Percentiles rank a stretch among this genome's conserved stretches.
Evolutionary conservation across 1,140 invertebrate species (phyloP).

Genomic region (honey bee (Apis mellifera)): DNA sequence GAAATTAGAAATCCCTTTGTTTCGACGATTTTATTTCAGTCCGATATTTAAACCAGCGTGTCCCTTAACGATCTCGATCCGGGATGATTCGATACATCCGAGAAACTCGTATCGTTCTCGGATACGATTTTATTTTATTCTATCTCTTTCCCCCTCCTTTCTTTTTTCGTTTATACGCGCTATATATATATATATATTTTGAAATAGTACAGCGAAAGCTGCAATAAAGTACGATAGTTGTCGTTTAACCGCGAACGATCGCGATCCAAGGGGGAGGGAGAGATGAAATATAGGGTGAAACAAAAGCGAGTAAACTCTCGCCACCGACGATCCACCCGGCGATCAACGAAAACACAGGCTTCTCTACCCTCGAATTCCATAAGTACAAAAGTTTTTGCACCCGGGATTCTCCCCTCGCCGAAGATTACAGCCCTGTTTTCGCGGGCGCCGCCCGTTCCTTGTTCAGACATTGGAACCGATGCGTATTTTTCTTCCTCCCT

Average conservation of each 20-base stretch:
- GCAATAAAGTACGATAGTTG: slow-evolving; percentile 11
- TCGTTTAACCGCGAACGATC: neutral
- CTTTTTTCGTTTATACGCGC: neutral
- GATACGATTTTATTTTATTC: neutral
- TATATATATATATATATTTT: neutral
- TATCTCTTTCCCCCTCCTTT: too few relatives aligned
- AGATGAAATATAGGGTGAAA: slow-evolving; percentile 15
- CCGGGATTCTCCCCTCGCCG: slow-evolving; percentile 41
- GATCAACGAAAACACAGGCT: slow-evolving; percentile 30
- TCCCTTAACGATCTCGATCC: neutral
- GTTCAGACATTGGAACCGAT: slow-evolving; percentile 59
- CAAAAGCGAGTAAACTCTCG: neutral
- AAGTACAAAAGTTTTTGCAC: slow-evolving; percentile 59
- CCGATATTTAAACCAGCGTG: neutral
- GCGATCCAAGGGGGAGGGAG: neutral
- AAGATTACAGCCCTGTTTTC: slow-evolving; percentile 64
- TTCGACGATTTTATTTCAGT: neutral
- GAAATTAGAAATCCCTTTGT: slow-evolving; percentile 14
- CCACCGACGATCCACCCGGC: neutral
- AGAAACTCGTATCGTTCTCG: neutral
- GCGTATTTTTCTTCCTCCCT: slow-evolving; percentile 62
- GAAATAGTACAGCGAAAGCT: neutral
- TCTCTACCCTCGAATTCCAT: slow-evolving; percentile 31
- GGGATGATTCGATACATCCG: neutral
- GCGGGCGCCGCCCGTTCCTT: slow-evolving; percentile 33